Base-by-base conservation (phyloP, 2,113 vertebrate species). In the Vulpes vulpes region DNA sequence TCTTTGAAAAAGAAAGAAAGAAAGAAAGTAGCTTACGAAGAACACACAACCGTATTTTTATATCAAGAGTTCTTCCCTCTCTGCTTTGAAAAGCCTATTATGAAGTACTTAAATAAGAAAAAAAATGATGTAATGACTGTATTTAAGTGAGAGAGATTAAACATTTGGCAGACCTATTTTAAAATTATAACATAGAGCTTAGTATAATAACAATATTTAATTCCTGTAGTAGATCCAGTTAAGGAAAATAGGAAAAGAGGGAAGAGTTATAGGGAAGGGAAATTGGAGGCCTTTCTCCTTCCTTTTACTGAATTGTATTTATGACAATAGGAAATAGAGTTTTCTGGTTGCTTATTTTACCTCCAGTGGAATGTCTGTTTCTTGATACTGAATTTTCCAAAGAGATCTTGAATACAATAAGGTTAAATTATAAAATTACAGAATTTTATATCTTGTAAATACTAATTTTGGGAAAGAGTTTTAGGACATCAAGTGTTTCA, bases 371-470 rank as follows among this genome's bases (percentile, higher is more conserved):
- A 79, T 96, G 23, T 89, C 67, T 92, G 0, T 96, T 95, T 88
- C 71, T 80, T 88, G 11, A 53, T 67, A 67, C 55, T 86, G 23
- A 89, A 49, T 89, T 96, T 97, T 84, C 22, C 67, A 89, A 94
- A 91, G 19, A 82, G 22, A 19, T 93, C 59, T 95, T 78, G 27
- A 96, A 73, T 95, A 79, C 19, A 86, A 5, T 71, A 64, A 49
- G 12, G 8, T 83, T 67, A 80, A 79, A 78, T 94, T 93, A 6
- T 95, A 55, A 89, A 92, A 92, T 97, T 91, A 14, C 2, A 65
- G 19, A 80, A 79, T 83, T 90, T 96, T 94, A 38, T 74, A 43
- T 55, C 93, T 88, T 83, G 5, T 65, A 87, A 51, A 92, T 82
- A 84, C 55, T 76, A 84, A 82, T 95, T 89, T 94, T 7, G 64